These are phyloP conservation scores for Cryptocephalus primarius DNA, from an alignment of 2,888 invertebrate species.

Conservation along the genomic window DNA sequence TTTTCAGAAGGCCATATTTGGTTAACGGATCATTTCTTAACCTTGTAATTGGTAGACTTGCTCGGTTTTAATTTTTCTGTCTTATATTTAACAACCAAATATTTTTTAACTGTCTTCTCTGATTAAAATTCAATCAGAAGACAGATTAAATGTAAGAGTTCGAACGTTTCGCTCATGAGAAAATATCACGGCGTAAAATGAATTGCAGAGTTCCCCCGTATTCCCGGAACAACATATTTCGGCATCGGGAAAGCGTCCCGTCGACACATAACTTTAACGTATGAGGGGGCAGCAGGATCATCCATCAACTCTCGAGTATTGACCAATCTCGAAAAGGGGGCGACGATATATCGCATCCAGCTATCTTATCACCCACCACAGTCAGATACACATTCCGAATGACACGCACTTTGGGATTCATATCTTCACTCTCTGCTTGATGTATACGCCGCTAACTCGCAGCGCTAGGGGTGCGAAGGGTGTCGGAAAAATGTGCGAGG, in stretches of 20 bases:
- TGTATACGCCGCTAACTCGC: background rate
- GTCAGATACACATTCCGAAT: conserved; percentile 20
- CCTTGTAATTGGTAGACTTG: too few species aligned
- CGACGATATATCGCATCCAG: conserved; percentile 10
- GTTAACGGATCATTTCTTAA: too few species aligned
- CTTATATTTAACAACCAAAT: too few species aligned
- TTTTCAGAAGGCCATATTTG: too few species aligned
- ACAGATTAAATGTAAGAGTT: too few species aligned
- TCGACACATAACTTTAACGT: conserved; percentile 8
- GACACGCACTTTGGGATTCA: conserved; percentile 15
- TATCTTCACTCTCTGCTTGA: conserved; percentile 14
- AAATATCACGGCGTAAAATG: too few species aligned
- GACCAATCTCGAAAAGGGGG: conserved; percentile 25
- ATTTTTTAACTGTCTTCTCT: too few species aligned
- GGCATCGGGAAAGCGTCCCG: background rate
- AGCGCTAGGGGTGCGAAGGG: background rate
- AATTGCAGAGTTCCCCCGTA: too few species aligned
- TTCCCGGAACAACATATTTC: too few species aligned
- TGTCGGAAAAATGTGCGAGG: background rate
- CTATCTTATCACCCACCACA: conserved; percentile 19
- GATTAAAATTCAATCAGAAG: too few species aligned
- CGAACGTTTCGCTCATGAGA: too few species aligned
- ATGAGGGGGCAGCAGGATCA: conserved; percentile 19
- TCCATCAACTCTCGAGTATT: conserved; percentile 30
- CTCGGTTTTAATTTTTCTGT: too few species aligned